Evolutionary conservation across 2,888 invertebrate species (phyloP).

Genomic region (Operophtera brumata): DNA sequence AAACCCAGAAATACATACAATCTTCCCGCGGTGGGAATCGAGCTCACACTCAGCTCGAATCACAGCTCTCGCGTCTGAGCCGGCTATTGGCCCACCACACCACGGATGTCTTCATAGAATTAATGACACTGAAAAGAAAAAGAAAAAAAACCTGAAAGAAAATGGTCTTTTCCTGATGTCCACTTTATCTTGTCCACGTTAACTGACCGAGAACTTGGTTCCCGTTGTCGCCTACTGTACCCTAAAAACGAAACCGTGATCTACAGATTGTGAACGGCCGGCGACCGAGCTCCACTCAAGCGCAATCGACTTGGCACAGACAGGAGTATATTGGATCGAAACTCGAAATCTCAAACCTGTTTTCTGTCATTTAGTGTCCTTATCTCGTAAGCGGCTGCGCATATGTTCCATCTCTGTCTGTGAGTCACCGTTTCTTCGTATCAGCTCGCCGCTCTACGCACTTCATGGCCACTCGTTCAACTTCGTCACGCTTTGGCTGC

Average conservation of each 20-base stretch:
- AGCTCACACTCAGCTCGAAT: no score
- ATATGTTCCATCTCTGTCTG: slow-evolving; percentile 65
- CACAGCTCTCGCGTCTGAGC: no score
- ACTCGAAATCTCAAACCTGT: slow-evolving; percentile 80
- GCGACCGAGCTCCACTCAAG: slow-evolving; percentile 60
- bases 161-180: no score
- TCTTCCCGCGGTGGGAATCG: no score
- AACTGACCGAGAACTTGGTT: no score
- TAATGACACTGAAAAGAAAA: no score
- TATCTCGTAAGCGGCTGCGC: slow-evolving; percentile 49
- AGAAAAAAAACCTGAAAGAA: no score
- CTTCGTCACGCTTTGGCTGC: slow-evolving; percentile 76
- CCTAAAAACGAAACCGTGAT: slow-evolving; percentile 48
- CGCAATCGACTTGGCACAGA: slow-evolving; percentile 70
- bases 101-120: no score
- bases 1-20: no score
- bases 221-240: no score
- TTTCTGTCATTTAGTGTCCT: slow-evolving; percentile 63
- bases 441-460: slow-evolving; percentile 72
- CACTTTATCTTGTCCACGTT: no score
- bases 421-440: slow-evolving; percentile 79
- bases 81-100: no score
- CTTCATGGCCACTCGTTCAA: slow-evolving; percentile 78
- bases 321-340: slow-evolving; percentile 79
- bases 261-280: slow-evolving; percentile 60